phyloP scores from a whole-genome alignment of 2,888 invertebrate genomes.

The Allygus modestus region DNA sequence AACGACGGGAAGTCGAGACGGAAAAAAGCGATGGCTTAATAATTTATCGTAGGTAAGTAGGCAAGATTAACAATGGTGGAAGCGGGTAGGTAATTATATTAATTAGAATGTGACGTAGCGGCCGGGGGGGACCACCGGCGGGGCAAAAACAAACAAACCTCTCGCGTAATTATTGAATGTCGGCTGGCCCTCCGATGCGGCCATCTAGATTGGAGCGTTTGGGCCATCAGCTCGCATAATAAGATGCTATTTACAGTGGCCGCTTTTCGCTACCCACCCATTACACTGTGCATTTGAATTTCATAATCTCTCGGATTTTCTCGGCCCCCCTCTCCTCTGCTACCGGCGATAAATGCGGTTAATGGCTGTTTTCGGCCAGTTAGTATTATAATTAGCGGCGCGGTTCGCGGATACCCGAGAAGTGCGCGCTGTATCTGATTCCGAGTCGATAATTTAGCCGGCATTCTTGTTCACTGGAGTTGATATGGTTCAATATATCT shows the following conservation, averaged over 20 bases:
- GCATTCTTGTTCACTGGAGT: slow-evolving; percentile 9
- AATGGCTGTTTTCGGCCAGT: slow-evolving; percentile 47
- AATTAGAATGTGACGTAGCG: slow-evolving; percentile 54
- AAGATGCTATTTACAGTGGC: slow-evolving; percentile 43
- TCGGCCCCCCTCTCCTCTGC: not conserved
- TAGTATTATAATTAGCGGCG: slow-evolving; percentile 10
- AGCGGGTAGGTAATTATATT: slow-evolving; percentile 50
- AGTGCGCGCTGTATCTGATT: not conserved
- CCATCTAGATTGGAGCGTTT: slow-evolving; percentile 58
- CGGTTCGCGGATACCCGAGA: not conserved
- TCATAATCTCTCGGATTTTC: slow-evolving; percentile 56
- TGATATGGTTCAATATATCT: not conserved
- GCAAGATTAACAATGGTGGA: slow-evolving; percentile 53
- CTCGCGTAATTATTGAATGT: slow-evolving; percentile 40
- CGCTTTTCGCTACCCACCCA: slow-evolving; percentile 51
- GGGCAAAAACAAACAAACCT: slow-evolving; percentile 53
- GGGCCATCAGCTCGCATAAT: slow-evolving; percentile 51
- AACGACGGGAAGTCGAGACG: slow-evolving; percentile 28
- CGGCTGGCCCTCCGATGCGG: slow-evolving; percentile 17
- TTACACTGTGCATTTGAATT: slow-evolving; percentile 54
- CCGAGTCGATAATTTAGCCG: not conserved
- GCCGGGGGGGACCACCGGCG: slow-evolving; percentile 44
- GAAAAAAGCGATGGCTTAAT: slow-evolving; percentile 58
- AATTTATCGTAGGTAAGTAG: slow-evolving; percentile 56
- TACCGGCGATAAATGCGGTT: not conserved